Evolutionary conservation across 35 echinoderm and acorn worm genomes (phyloP).

Genomic region (Nesometra sesokonis): DNA sequence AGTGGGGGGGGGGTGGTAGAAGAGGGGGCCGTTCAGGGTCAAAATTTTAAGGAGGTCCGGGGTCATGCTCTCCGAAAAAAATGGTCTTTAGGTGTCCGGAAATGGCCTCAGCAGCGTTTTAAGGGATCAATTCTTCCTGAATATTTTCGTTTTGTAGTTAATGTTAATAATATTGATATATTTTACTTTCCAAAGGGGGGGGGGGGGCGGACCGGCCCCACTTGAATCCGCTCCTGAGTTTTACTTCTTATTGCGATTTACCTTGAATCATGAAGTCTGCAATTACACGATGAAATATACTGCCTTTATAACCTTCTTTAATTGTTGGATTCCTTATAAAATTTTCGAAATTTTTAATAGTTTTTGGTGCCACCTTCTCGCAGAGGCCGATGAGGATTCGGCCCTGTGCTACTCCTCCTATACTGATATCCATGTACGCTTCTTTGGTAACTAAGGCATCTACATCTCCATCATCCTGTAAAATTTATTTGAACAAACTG

Average conservation of each 20-base stretch:
- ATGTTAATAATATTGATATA: too few species aligned
- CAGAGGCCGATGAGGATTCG: slow-evolving; percentile 59
- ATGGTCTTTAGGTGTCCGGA: too few species aligned
- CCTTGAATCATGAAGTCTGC: neutral
- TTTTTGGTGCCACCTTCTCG: slow-evolving; percentile 51
- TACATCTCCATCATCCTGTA: slow-evolving; percentile 2
- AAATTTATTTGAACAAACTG: neutral
- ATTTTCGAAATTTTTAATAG: slow-evolving; percentile 54
- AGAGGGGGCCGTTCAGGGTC: too few species aligned
- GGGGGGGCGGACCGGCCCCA: too few species aligned
- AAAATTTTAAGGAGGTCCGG: too few species aligned
- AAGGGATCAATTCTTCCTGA: too few species aligned
- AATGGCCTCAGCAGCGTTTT: too few species aligned
- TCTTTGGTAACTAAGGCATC: slow-evolving; percentile 33
- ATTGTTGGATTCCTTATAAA: neutral
- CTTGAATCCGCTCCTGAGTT: too few species aligned
- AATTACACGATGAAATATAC: neutral
- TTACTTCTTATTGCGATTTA: neutral
- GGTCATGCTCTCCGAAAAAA: too few species aligned
- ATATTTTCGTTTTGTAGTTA: too few species aligned
- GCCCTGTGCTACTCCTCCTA: slow-evolving; percentile 38
- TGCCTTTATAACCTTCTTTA: neutral
- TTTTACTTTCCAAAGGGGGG: too few species aligned
- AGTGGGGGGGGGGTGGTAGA: too few species aligned
- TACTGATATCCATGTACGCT: slow-evolving; percentile 71